Conservation (phyloP, 2,888 invertebrate species). For the Eupeodes luniger region DNA sequence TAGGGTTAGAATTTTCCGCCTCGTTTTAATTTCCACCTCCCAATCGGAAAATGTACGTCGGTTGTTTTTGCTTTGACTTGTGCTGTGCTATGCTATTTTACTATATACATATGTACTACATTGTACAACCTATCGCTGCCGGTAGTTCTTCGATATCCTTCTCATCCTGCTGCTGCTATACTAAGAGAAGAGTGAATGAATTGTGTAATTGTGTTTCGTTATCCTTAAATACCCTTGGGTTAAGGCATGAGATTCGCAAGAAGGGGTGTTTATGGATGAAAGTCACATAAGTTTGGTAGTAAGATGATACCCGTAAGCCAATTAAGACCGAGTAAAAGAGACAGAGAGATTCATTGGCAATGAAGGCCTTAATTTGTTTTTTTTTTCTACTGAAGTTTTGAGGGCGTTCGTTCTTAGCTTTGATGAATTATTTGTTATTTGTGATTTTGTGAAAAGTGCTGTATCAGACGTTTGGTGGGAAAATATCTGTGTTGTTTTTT, state of each 20-base stretch:
- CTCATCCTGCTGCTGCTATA: constrained; percentile 11
- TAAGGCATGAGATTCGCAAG: constrained; percentile 5
- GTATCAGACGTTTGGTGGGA: constrained; percentile 56
- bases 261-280: constrained; percentile 70
- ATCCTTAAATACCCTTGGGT: constrained; percentile 37
- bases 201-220: constrained; percentile 64
- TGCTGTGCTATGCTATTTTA: background rate
- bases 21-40: constrained; percentile 68
- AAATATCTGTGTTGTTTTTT: background rate
- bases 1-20: constrained; percentile 59
- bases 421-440: constrained; percentile 51
- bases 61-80: constrained; percentile 12
- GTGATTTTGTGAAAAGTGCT: constrained; percentile 56
- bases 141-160: constrained; percentile 17
- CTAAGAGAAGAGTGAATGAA: constrained; percentile 32
- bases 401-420: constrained; percentile 11
- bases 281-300: constrained; percentile 57
- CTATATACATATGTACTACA: background rate
- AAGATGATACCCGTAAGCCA: constrained; percentile 73
- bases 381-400: background rate
- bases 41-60: constrained; percentile 23
- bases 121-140: background rate
- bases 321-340: constrained; percentile 66
- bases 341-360: constrained; percentile 65
- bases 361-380: constrained; percentile 50